Evolutionary conservation across 2,113 vertebrate species (phyloP).

Genomic region (Erinaceus europaeus): DNA sequence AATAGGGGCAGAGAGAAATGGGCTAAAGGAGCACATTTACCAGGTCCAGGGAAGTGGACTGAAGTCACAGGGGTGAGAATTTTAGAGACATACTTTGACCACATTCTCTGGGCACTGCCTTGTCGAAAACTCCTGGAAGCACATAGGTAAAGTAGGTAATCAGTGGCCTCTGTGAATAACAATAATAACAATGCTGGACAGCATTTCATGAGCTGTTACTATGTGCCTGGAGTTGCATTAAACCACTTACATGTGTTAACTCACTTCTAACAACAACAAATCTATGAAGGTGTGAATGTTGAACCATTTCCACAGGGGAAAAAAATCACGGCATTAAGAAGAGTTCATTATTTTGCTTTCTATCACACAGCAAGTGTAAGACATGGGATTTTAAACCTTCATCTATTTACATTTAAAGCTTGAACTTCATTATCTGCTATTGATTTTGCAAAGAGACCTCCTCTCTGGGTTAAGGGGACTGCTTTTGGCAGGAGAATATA

Average conservation of each 20-base stretch:
- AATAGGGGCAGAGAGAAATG: neutral
- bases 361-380: neutral
- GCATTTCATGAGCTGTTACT: neutral
- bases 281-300: neutral
- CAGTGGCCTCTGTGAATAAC: neutral
- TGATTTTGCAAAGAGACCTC: neutral
- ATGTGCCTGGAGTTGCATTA: fast-evolving
- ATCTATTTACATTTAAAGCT: neutral
- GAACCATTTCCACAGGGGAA: neutral
- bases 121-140: neutral
- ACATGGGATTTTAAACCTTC: neutral
- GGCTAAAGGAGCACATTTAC: neutral
- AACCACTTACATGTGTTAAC: fast-evolving
- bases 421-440: neutral
- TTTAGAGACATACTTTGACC: neutral
- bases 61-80: neutral
- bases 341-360: neutral
- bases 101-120: neutral
- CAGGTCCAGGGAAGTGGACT: neutral
- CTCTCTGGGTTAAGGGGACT: neutral
- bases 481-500: neutral
- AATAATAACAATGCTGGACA: fast-evolving
- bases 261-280: neutral
- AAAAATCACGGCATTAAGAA: neutral
- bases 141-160: neutral